Evolutionary conservation across 30 jellyfish, hydroid and myxozoan species (phyloP), one percentile per base, ranked within the genome.

Genomic region (Hydra vulgaris): DNA sequence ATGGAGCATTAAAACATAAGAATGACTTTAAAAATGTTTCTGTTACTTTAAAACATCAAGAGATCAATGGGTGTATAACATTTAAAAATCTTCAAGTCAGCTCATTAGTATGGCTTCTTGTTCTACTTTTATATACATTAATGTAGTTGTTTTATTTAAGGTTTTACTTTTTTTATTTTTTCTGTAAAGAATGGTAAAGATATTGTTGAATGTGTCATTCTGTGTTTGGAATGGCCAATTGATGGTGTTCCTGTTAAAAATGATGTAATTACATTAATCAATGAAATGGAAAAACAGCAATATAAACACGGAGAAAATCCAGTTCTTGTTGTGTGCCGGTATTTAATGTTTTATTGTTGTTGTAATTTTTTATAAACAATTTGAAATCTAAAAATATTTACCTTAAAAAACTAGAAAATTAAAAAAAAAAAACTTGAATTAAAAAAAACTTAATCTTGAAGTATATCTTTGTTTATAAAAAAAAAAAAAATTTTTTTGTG

Each of bases 291-390:
- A 22, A 82, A 74, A 69, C 80, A 86, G 26, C 96, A 82, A 54
- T 88, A 79, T 21, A 77, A 79, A 81, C 89, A 86, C 52, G 79
- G 23, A 27, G 88, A 83, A 53, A 73, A 77, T 21, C 96, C 97
- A 15, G 72, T 86, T 23, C 77, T 86, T 27, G 88, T 90, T 12
- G 72, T 86, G 54, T 90, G 97, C 97, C 85, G 95, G 97, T 90
- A 66, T 0, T 0, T n/a, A n/a, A n/a, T n/a, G n/a, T n/a, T n/a
- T n/a, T 17, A 21, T 61, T 17, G 20, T 61, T 61, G 72, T 61
- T n/a, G n/a, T n/a, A n/a, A n/a, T n/a, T n/a, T n/a, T n/a, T n/a
- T n/a, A n/a, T n/a, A n/a, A n/a, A n/a, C n/a, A n/a, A n/a, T n/a
- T n/a, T n/a, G n/a, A n/a, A n/a, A n/a, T n/a, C n/a, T n/a, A n/a